Conservation (phyloP, 2,113 vertebrate species). For the Daphoenositta chrysoptera region DNA sequence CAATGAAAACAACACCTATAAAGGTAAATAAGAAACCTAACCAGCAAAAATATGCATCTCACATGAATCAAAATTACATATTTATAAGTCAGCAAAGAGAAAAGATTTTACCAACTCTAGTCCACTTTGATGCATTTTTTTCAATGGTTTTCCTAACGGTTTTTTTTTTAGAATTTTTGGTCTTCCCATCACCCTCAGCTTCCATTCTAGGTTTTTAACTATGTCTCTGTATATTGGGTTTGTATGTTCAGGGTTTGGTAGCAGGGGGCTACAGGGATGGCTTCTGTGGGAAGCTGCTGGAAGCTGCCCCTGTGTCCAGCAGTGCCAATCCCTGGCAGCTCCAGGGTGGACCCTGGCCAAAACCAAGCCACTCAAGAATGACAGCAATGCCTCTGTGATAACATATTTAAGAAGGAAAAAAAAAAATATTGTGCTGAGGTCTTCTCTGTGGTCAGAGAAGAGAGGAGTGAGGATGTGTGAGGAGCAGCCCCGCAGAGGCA, state of each 20-base stretch:
- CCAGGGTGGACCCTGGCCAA: background rate
- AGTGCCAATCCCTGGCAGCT: background rate
- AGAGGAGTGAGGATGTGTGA: rapidly evolving
- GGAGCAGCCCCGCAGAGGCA: background rate
- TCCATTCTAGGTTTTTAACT: background rate
- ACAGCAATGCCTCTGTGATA: background rate
- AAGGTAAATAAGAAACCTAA: background rate
- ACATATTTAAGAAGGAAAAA: background rate
- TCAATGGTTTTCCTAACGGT: rapidly evolving
- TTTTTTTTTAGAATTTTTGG: background rate
- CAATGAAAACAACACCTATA: background rate
- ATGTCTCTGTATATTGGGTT: background rate
- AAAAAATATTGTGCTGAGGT: background rate
- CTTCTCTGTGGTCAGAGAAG: background rate
- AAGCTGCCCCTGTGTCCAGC: background rate
- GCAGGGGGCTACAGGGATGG: too few species aligned
- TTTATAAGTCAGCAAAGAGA: background rate
- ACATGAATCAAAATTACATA: background rate
- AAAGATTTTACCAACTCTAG: background rate
- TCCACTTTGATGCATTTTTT: background rate
- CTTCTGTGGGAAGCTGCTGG: background rate
- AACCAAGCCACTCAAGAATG: background rate
- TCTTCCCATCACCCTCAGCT: rapidly evolving
- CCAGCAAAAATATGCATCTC: background rate
- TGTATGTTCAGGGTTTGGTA: background rate